Conservation (phyloP, 30 jellyfish, hydroid and myxozoan genomes). For the Pseudorhiza aurosa region DNA sequence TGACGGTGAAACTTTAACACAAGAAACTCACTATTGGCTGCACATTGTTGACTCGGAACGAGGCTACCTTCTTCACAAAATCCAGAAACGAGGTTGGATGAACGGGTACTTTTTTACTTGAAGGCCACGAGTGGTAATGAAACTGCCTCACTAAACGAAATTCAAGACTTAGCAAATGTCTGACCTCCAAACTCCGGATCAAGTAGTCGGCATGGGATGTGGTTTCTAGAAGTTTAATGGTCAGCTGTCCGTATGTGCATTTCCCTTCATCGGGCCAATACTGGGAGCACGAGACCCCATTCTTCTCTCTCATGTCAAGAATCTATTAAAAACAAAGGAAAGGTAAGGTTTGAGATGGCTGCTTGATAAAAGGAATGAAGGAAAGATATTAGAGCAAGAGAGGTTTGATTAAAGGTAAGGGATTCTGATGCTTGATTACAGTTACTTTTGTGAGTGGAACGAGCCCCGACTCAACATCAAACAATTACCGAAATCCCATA, state of each 20-base stretch:
- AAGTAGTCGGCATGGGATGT: conserved; percentile 23
- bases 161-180: neutral
- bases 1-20: neutral
- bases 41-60: conserved; percentile 27
- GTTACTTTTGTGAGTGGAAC: too few species aligned
- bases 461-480: too few species aligned
- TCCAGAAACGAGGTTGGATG: conserved; percentile 76
- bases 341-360: too few species aligned
- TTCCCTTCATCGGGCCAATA: conserved; percentile 53
- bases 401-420: too few species aligned
- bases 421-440: too few species aligned
- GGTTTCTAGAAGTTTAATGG: conserved; percentile 4
- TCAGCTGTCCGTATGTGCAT: conserved; percentile 1
- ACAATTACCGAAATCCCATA: too few species aligned
- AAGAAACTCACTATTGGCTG: conserved; percentile 57
- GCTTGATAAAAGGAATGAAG: too few species aligned
- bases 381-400: too few species aligned
- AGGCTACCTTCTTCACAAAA: conserved; percentile 53
- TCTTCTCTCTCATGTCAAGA: conserved; percentile 18
- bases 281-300: conserved; percentile 24
- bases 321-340: conserved; percentile 37
- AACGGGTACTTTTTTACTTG: conserved; percentile 53
- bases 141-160: conserved; percentile 55
- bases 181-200: conserved; percentile 26
- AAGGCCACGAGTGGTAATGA: conserved; percentile 82